Evolutionary conservation across 2,797 vertebrate species (phyloP).

Genomic region (Chlorospingus flavigularis): DNA sequence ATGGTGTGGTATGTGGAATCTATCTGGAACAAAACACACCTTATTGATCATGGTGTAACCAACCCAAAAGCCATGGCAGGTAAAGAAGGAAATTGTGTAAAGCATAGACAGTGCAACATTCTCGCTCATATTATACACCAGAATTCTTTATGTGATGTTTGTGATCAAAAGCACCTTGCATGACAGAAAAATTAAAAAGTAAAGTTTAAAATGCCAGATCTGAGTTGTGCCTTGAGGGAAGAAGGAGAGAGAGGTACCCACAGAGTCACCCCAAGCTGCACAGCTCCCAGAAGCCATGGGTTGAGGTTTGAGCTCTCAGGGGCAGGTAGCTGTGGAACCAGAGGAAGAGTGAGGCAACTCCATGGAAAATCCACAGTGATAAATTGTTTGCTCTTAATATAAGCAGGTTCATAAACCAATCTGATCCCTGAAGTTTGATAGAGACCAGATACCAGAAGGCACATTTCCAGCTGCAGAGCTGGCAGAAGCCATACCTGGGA

Average conservation of each 20-base stretch:
- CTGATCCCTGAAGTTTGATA: conserved; percentile 48
- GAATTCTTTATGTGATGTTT: not conserved
- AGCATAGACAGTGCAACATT: not conserved
- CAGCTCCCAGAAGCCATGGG: not conserved
- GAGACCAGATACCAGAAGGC: conserved; percentile 53
- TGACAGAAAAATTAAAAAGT: not conserved
- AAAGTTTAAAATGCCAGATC: not conserved
- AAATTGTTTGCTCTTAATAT: conserved; percentile 63
- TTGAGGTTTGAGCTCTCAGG: rapidly evolving
- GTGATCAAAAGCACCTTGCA: not conserved
- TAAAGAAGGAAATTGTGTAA: not conserved
- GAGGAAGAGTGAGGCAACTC: not conserved
- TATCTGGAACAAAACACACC: not conserved
- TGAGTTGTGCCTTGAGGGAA: not conserved
- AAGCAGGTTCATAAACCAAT: conserved; percentile 66
- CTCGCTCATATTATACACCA: not conserved
- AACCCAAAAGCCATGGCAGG: not conserved
- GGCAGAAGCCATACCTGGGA: conserved; percentile 48
- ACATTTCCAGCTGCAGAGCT: conserved; percentile 26
- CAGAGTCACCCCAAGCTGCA: not conserved
- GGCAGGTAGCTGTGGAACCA: not conserved
- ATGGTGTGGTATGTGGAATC: not conserved
- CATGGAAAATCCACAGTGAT: conserved; percentile 25
- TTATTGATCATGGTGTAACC: not conserved
- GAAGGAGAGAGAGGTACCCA: not conserved